phyloP scores from a whole-genome alignment of 2,113 vertebrate species.

The Pseudonaja textilis region DNA sequence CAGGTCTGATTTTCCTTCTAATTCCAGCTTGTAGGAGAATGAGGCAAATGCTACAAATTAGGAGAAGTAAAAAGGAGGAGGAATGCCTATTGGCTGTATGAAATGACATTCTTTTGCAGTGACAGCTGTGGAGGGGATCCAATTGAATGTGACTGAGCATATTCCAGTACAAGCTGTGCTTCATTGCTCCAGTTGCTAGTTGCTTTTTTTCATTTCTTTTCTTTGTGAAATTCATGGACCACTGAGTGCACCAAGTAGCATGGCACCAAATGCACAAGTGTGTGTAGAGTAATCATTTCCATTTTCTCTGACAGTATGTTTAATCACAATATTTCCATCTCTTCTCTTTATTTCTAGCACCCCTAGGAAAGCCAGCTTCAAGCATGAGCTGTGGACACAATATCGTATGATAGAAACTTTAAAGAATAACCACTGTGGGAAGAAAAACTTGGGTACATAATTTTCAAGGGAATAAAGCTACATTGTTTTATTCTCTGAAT shows the following conservation, averaged over 20 bases:
- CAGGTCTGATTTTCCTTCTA: background rate
- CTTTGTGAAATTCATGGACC: background rate
- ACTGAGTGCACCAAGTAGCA: background rate
- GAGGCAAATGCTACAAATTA: constrained; percentile 33
- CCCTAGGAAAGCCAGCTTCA: background rate
- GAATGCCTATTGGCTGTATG: constrained; percentile 48
- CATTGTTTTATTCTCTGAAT: background rate
- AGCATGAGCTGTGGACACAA: constrained; percentile 33
- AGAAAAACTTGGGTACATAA: background rate
- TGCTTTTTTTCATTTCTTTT: accelerated
- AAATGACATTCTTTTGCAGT: constrained; percentile 29
- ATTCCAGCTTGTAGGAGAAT: background rate
- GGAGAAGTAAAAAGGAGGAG: constrained; percentile 12
- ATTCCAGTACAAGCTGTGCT: background rate
- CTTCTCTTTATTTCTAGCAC: background rate
- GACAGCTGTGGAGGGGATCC: background rate
- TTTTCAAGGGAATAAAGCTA: background rate
- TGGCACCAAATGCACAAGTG: background rate
- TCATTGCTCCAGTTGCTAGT: accelerated
- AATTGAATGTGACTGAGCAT: background rate
- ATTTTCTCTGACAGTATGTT: constrained; percentile 29
- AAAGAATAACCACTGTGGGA: background rate
- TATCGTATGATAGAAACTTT: constrained; percentile 39
- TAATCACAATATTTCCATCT: constrained; percentile 28
- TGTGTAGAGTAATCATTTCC: background rate